Percentiles rank a stretch among this genome's conserved stretches.
Evolutionary conservation across 2,888 invertebrate genomes (phyloP).

Genomic region (Hydrotaea diabolus): DNA sequence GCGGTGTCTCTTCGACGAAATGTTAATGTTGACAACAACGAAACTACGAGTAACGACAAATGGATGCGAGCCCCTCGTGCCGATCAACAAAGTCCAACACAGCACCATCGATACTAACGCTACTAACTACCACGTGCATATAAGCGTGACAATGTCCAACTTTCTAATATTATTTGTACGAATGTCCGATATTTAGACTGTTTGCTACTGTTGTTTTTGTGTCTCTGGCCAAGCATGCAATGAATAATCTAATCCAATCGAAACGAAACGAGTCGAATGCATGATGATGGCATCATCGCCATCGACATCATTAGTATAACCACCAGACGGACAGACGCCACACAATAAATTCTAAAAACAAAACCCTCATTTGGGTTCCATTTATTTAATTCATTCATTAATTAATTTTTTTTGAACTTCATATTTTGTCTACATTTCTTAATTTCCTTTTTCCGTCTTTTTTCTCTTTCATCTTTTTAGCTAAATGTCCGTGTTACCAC

Average conservation of each 20-base stretch:
- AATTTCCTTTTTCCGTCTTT: slow-evolving; percentile 37
- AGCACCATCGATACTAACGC: background rate
- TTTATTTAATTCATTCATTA: background rate
- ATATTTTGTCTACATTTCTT: background rate
- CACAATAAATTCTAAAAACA: too few species aligned
- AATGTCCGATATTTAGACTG: too few species aligned
- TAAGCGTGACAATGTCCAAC: slow-evolving; percentile 71
- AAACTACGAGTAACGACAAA: slow-evolving; percentile 24
- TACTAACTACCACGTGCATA: slow-evolving; percentile 70
- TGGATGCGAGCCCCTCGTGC: background rate
- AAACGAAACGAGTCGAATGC: slow-evolving; percentile 35
- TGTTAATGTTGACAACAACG: slow-evolving; percentile 44
- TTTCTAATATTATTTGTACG: slow-evolving; percentile 65
- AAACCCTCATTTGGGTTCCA: background rate
- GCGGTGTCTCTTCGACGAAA: slow-evolving; percentile 31
- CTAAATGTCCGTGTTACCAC: slow-evolving; percentile 99
- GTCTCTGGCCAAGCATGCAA: slow-evolving; percentile 44
- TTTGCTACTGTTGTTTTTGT: background rate
- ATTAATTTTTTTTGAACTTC: background rate
- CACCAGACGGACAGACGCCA: background rate
- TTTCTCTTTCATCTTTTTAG: slow-evolving; percentile 83
- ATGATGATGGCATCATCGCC: background rate
- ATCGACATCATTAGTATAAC: background rate
- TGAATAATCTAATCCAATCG: slow-evolving; percentile 52
- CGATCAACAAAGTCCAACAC: slow-evolving; percentile 12